phyloP scores from a whole-genome alignment of 1,140 invertebrate genomes.

The Apis florea region DNA sequence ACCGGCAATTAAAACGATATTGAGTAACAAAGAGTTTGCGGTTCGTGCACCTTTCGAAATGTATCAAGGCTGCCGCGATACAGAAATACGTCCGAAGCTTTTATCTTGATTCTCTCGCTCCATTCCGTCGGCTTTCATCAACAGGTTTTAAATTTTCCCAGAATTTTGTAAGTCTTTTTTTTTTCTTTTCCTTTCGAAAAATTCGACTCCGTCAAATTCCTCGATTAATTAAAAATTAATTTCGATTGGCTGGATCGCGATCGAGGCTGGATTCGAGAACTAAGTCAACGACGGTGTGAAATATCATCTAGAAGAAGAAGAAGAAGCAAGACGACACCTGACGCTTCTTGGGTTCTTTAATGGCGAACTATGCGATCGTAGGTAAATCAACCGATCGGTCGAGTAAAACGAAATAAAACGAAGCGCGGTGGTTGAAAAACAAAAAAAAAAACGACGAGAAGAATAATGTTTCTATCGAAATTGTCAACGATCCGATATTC shows the following conservation, averaged over 20 bases:
- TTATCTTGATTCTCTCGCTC: slow-evolving; percentile 52
- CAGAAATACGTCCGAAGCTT: not conserved
- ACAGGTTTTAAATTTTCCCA: not conserved
- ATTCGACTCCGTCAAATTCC: not conserved
- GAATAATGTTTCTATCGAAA: not conserved
- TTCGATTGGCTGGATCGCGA: not conserved
- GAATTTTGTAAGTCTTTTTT: too few relatives aligned
- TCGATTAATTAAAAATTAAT: too few relatives aligned
- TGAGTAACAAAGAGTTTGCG: slow-evolving; percentile 44
- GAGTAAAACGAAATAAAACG: not conserved
- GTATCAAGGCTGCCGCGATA: slow-evolving; percentile 44
- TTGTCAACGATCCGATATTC: not conserved
- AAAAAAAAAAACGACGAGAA: not conserved
- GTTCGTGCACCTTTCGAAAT: slow-evolving; percentile 47
- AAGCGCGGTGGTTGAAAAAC: too few relatives aligned
- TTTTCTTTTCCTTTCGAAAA: too few relatives aligned
- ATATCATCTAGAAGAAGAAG: slow-evolving; percentile 20
- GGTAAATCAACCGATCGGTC: not conserved
- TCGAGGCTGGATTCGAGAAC: not conserved
- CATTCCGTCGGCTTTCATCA: not conserved
- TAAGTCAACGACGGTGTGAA: not conserved
- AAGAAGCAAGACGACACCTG: slow-evolving; percentile 3
- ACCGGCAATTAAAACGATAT: slow-evolving; percentile 42
- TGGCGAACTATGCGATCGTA: not conserved
- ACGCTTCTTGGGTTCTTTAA: slow-evolving; percentile 1